Evolutionary conservation across 2,888 invertebrate species (phyloP).

Genomic region (Hyposoter didymator): DNA sequence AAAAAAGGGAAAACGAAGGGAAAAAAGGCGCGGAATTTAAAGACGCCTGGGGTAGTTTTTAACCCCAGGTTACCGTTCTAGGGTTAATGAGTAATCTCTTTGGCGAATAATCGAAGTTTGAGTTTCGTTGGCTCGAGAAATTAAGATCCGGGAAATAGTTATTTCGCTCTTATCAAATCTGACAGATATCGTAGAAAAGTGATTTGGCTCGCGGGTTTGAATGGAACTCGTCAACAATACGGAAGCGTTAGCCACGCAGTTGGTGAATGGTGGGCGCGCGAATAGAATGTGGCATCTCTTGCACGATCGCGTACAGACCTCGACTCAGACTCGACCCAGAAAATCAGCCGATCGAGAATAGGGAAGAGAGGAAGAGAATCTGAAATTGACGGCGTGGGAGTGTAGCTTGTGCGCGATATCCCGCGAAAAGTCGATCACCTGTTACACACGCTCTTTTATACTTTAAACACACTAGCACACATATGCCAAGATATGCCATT

Average conservation of each 20-base stretch:
- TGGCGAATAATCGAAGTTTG: background rate
- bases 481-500: background rate
- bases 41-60: too few species aligned
- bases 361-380: constrained; percentile 38
- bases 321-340: constrained; percentile 52
- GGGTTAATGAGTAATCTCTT: background rate
- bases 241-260: background rate
- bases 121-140: background rate
- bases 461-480: background rate
- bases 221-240: background rate
- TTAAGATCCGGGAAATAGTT: background rate
- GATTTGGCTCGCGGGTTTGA: background rate
- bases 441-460: constrained; percentile 49
- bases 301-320: constrained; percentile 47
- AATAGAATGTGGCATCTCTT: constrained; percentile 15
- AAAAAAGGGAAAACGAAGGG: too few species aligned
- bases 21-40: too few species aligned
- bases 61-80: too few species aligned
- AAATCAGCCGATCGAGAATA: constrained; percentile 49
- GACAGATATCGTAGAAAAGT: constrained; percentile 39
- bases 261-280: constrained; percentile 8
- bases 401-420: constrained; percentile 4
- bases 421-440: constrained; percentile 64
- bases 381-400: constrained; percentile 34
- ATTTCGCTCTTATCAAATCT: constrained; percentile 15